A percentile compares a stretch with the other conserved stretches of the same genome.
phyloP scores from a whole-genome alignment of 1,140 invertebrate genomes.

The Bombus difficillimus region DNA sequence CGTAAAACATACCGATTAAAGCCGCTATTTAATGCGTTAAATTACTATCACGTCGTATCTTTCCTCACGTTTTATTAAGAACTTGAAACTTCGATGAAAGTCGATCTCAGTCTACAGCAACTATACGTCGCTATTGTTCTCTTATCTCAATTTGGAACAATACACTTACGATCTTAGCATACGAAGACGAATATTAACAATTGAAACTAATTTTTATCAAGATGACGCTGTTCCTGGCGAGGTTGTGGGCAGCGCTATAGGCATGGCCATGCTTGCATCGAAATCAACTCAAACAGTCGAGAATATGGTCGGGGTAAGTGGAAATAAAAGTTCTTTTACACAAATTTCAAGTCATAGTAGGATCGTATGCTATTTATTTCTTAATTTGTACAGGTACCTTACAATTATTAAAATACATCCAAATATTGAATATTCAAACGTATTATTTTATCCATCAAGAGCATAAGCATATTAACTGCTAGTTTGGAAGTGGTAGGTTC shows the following conservation, averaged over 20 bases:
- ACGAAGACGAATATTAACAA: constrained; percentile 96
- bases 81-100: no score
- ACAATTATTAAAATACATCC: neutral
- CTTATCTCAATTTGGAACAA: no score
- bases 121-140: no score
- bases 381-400: neutral
- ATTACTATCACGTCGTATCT: no score
- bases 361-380: neutral
- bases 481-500: constrained; percentile 35
- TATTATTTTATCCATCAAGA: neutral
- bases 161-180: no score
- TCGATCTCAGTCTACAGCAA: no score
- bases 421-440: neutral
- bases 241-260: constrained; percentile 98
- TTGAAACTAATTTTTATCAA: constrained; percentile 98
- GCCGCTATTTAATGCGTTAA: no score
- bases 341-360: neutral
- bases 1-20: no score
- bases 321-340: neutral
- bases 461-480: constrained; percentile 20
- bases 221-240: constrained; percentile 99
- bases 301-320: constrained; percentile 94
- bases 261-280: constrained; percentile 98
- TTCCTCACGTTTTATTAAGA: no score
- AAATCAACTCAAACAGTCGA: constrained; percentile 93